Evolutionary conservation across 92 coral and sea anemone species (phyloP).

Genomic region (Meandrina meandrites): DNA sequence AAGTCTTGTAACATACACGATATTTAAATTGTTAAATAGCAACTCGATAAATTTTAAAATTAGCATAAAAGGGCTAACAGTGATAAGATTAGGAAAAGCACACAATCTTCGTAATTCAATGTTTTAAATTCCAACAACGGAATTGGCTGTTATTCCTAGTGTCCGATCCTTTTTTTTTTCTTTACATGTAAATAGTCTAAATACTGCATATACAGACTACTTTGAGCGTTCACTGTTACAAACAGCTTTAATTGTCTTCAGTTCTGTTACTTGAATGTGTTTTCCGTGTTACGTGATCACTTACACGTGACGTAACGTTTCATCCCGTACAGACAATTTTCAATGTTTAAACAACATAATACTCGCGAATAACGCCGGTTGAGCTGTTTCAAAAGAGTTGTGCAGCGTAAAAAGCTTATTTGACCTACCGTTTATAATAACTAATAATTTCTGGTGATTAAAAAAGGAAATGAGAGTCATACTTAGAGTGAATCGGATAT

Average conservation of each 20-base stretch:
- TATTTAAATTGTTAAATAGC: neutral
- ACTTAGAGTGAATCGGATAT: neutral
- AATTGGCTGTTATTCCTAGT: too few relatives aligned
- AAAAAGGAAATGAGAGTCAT: neutral
- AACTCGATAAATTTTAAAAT: too few relatives aligned
- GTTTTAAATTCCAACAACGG: too few relatives aligned
- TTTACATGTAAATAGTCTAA: too few relatives aligned
- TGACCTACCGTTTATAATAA: neutral
- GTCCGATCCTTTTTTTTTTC: neutral
- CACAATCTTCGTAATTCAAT: too few relatives aligned
- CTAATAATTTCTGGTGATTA: neutral
- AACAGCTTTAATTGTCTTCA: neutral
- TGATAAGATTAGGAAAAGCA: neutral
- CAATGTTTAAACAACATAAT: neutral
- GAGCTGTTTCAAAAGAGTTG: neutral
- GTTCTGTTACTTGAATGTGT: neutral
- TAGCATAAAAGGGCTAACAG: neutral
- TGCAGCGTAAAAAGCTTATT: neutral
- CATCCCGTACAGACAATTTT: neutral
- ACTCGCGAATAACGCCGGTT: neutral
- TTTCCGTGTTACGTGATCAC: neutral
- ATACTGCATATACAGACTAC: too few relatives aligned
- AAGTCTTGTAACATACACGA: too few relatives aligned
- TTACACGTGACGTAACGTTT: neutral
- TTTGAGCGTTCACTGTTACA: neutral